Percentiles rank a stretch among this genome's conserved stretches.
Conservation (phyloP, 1,140 invertebrate species). For the Nymphalis io region DNA sequence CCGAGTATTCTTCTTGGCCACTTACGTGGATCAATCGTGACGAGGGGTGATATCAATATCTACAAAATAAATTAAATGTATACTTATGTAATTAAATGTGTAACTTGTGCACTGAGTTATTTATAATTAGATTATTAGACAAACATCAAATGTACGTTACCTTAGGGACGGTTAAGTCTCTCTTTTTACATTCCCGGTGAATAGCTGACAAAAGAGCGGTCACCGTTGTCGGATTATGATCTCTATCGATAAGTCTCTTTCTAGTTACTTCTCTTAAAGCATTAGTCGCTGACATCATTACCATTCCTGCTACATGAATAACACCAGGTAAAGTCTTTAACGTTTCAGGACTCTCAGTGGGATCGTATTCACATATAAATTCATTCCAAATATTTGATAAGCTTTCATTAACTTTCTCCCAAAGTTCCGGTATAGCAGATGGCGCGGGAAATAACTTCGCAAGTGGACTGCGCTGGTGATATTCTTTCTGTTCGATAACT, state of each 20-base stretch:
- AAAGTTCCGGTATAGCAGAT: slow-evolving; percentile 84
- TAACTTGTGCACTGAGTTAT: background rate
- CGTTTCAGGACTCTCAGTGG: slow-evolving; percentile 85
- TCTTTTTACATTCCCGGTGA: slow-evolving; percentile 67
- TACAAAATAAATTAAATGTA: slow-evolving; percentile 39
- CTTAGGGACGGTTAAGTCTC: slow-evolving; percentile 75
- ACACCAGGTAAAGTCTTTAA: slow-evolving; percentile 83
- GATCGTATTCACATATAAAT: slow-evolving; percentile 89
- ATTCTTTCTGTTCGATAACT: slow-evolving; percentile 47
- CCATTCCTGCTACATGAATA: slow-evolving; percentile 82
- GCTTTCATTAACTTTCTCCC: slow-evolving; percentile 84
- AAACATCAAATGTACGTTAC: slow-evolving; percentile 40
- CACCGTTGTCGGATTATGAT: slow-evolving; percentile 50
- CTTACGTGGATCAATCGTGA: slow-evolving; percentile 73
- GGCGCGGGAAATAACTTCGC: slow-evolving; percentile 83
- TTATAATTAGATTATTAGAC: too few species aligned
- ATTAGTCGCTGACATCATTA: slow-evolving; percentile 82
- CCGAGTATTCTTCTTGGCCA: slow-evolving; percentile 58
- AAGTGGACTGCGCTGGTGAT: slow-evolving; percentile 77
- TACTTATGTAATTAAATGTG: background rate
- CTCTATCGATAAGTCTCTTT: slow-evolving; percentile 45
- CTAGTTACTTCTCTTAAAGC: slow-evolving; percentile 82
- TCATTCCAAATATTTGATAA: slow-evolving; percentile 90
- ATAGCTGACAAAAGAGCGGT: slow-evolving; percentile 62
- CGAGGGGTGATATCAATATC: slow-evolving; percentile 65